These are phyloP conservation scores for Cryptoprocta ferox DNA, from an alignment of 2,797 vertebrate species.

Conservation along the genomic window DNA sequence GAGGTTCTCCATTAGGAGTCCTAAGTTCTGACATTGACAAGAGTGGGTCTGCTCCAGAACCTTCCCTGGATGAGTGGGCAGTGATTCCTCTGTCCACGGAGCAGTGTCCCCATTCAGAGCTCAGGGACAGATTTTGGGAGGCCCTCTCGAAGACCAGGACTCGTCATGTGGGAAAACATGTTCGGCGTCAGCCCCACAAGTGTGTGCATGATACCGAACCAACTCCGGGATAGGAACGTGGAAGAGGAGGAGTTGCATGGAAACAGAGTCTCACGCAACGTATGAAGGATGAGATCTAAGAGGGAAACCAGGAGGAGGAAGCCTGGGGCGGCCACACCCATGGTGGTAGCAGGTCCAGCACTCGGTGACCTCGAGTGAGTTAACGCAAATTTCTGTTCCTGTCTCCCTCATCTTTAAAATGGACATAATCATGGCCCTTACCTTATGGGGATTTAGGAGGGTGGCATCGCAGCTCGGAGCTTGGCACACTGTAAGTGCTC, in stretches of 20 bases:
- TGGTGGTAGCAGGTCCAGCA: neutral
- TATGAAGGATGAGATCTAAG: fast-evolving
- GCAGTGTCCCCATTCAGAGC: neutral
- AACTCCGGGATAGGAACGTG: fast-evolving
- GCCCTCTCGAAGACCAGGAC: fast-evolving
- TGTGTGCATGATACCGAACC: neutral
- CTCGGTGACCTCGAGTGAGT: neutral
- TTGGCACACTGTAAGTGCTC: neutral
- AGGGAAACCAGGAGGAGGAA: neutral
- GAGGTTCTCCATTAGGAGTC: neutral
- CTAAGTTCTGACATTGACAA: neutral
- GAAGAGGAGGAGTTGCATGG: fast-evolving
- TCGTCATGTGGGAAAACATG: fast-evolving
- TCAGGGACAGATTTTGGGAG: neutral
- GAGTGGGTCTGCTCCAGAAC: neutral
- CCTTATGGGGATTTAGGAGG: neutral
- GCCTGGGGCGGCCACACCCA: fast-evolving
- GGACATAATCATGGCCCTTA: neutral
- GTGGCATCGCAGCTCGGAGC: neutral
- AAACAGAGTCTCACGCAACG: fast-evolving
- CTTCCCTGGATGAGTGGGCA: neutral
- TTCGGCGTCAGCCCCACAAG: neutral
- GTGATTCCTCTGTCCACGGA: neutral
- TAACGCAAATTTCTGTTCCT: neutral
- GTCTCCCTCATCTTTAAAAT: neutral